Conservation (phyloP, 2,888 invertebrate genomes). For the Carabus problematicus region DNA sequence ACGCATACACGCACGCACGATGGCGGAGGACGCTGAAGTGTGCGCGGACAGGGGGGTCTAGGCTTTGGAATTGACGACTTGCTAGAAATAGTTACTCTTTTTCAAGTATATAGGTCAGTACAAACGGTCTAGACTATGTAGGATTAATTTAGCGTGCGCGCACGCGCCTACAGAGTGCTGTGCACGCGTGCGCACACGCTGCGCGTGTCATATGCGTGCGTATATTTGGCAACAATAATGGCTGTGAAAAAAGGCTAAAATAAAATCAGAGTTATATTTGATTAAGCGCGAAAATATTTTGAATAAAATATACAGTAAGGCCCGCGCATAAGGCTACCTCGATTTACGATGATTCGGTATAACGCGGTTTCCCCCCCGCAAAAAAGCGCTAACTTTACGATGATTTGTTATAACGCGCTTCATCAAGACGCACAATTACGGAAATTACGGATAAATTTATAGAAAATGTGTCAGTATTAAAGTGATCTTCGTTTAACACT, state of each 20-base stretch:
- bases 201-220: background rate
- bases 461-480: too few relatives aligned
- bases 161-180: too few relatives aligned
- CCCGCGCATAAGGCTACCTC: too few relatives aligned
- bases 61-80: slow-evolving; percentile 15
- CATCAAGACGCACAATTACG: too few relatives aligned
- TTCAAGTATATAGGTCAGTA: slow-evolving; percentile 43
- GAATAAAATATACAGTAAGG: slow-evolving; percentile 1
- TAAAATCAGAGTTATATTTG: background rate
- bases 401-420: too few relatives aligned
- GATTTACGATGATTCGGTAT: too few relatives aligned
- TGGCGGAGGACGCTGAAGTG: slow-evolving; percentile 2
- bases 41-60: slow-evolving; percentile 7
- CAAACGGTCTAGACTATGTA: slow-evolving; percentile 31
- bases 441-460: too few relatives aligned
- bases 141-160: slow-evolving; percentile 13
- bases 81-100: slow-evolving; percentile 36
- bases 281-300: too few relatives aligned
- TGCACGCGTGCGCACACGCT: slow-evolving; percentile 15
- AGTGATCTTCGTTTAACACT: too few relatives aligned
- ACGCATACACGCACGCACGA: slow-evolving; percentile 16
- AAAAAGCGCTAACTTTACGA: too few relatives aligned
- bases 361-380: too few relatives aligned
- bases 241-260: background rate
- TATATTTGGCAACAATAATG: background rate